phyloP scores from a whole-genome alignment of 2,888 invertebrate genomes.

The Campopleginae sp. region DNA sequence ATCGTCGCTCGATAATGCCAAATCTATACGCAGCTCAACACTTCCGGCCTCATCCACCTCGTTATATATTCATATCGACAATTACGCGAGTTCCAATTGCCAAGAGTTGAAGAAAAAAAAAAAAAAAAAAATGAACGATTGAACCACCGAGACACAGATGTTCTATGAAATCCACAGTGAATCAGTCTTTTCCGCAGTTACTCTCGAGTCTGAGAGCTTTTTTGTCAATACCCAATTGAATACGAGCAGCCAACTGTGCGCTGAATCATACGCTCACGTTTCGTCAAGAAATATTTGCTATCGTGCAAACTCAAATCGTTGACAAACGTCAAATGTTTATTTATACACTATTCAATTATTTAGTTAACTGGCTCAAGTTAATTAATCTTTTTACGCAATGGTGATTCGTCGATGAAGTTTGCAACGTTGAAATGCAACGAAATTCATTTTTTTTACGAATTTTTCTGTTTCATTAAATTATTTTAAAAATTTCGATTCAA shows the following conservation, averaged over 20 bases:
- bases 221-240: neutral
- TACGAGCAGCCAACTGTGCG: neutral
- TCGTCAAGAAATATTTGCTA: too few species aligned
- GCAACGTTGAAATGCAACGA: too few species aligned
- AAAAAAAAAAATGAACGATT: neutral
- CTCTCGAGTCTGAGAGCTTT: neutral
- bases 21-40: neutral
- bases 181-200: conserved; percentile 1
- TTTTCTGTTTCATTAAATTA: too few species aligned
- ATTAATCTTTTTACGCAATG: too few species aligned
- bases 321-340: too few species aligned
- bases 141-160: neutral
- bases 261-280: neutral
- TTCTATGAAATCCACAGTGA: neutral
- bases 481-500: too few species aligned
- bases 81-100: conserved; percentile 14
- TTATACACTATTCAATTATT: too few species aligned
- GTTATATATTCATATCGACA: conserved; percentile 3
- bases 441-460: too few species aligned
- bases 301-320: too few species aligned
- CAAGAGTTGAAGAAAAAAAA: neutral
- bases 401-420: too few species aligned
- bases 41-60: neutral
- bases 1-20: neutral
- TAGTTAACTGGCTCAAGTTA: too few species aligned